Evolutionary conservation across 1,140 invertebrate species (phyloP), one percentile per base, ranked within the genome.

Genomic region (Psix sp.): DNA sequence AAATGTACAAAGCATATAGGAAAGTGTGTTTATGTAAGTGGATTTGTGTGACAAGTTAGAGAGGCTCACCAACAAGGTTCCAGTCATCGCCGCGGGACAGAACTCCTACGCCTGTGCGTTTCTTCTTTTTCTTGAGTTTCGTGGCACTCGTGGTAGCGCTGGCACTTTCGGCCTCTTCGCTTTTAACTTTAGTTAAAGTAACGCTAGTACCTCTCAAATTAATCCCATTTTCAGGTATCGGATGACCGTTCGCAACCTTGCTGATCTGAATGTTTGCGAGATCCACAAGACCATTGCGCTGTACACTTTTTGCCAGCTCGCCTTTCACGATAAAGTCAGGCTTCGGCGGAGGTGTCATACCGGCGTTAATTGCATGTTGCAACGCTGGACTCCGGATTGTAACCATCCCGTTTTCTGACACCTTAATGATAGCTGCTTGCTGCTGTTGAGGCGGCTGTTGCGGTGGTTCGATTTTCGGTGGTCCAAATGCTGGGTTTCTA

Each of bases 361-460:
- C 86, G 0, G 85, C 82, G 33, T 86, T 87, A 13, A 87, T 86
- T 1, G 87, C 86, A 42, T 88, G 87, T 16, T 88, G 87, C n/a
- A 88, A 51, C 0, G 86, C 86, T 1, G 93, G 93, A 85, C 93
- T 94, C 10, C 93, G 87, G 24, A 94, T 95, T 0, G 93, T 94
- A 29, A 94, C 94, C 93, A 94, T 94, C 7, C 91, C 91, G 74
- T 92, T 92, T 66, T 92, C 91, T 0, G 83, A 84, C 36, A 91
- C 90, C 73, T 91, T 92, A 76, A 92, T 92, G 57, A 93, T 92
- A 0, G 91, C 90, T 1, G 91, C 91, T 46, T 89, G 89, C 14
- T 88, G 59, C 26, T 65, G 60, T 13, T 45, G 48, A 2, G 36
- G 31, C 20, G 18, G 49, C 6, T 26, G 40, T 31, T 38, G 49